These are phyloP conservation scores for Gandaritis pyraliata DNA, from an alignment of 2,888 invertebrate genomes.

Conservation along the genomic window DNA sequence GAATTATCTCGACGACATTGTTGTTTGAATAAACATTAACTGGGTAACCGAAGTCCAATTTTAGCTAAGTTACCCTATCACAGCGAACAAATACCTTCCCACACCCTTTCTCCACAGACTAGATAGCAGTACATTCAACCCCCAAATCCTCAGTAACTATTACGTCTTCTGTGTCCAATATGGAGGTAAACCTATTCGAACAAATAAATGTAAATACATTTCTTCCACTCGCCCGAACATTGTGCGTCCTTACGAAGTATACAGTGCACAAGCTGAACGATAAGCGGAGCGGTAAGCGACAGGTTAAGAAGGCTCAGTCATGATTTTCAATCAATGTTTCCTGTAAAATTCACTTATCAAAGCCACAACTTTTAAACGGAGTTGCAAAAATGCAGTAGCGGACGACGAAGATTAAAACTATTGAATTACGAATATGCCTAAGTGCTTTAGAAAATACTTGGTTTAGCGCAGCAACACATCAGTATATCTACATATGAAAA, in stretches of 20 bases:
- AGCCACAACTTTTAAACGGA: no score
- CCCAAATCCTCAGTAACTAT: slow-evolving; percentile 6
- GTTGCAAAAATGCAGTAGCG: no score
- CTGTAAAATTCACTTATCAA: no score
- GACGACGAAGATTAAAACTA: no score
- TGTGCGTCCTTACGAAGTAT: slow-evolving; percentile 3
- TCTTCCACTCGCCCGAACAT: slow-evolving; percentile 38
- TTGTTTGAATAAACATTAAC: slow-evolving; percentile 1
- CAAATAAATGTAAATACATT: slow-evolving; percentile 43
- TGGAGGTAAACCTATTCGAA: slow-evolving; percentile 29
- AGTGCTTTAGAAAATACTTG: no score
- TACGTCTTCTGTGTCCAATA: slow-evolving; percentile 15
- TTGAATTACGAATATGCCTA: no score
- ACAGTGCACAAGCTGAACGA: slow-evolving; percentile 8
- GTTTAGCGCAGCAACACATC: background rate
- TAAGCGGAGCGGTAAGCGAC: slow-evolving; percentile 11
- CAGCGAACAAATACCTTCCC: slow-evolving; percentile 33
- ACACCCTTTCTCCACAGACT: slow-evolving; percentile 13
- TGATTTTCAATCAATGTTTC: no score
- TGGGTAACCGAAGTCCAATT: slow-evolving; percentile 22
- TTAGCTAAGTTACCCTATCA: slow-evolving; percentile 35
- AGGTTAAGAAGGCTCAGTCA: no score
- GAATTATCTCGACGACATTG: background rate
- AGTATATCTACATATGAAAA: no score
- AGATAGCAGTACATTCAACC: slow-evolving; percentile 1